Evolutionary conservation across 2,888 invertebrate species (phyloP), one percentile per base, ranked within the genome.

Genomic region (Heterodera filipjevi): DNA sequence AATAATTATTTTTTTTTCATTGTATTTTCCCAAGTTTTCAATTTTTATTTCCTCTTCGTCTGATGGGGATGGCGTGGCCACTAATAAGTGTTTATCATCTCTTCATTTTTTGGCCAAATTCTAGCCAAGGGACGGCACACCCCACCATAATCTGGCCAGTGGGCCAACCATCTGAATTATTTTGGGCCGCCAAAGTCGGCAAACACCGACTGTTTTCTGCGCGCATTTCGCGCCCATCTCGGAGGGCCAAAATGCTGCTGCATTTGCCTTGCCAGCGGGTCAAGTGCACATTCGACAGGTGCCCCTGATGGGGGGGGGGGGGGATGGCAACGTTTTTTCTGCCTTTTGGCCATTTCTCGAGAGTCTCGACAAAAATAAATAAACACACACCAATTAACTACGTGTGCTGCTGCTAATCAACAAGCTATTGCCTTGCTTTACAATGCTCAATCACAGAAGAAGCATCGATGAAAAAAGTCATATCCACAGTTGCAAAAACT

Each of bases 401-500:
- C 19, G 16, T 46, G n/a, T 1, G 46, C 46, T 16, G 12, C 12
- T 46, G 46, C 46, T 46, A 46, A 53, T 39, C 39, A 39, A 39
- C 39, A 39, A 39, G 39, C 39, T 39, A 6, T 3, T 39, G 10
- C 39, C 39, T 39, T 39, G 39, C n/a, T n/a, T n/a, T n/a, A n/a
- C n/a, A n/a, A n/a, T 39, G 10, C 39, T 6, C 39, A 39, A 39
- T 39, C 39, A 39, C 39, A 39, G 39, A 39, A 39, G 39, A 39
- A 39, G 39, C 39, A 39, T 39, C 39, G 10, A 39, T 39, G 39
- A 39, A 39, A 39, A 39, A n/a, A n/a, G n/a, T n/a, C n/a, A n/a
- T n/a, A n/a, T n/a, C n/a, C n/a, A n/a, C n/a, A n/a, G n/a, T n/a
- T 39, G 39, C 39, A 59, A 59, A 59, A 59, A 59, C 59, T 59